Evolutionary conservation across 2,113 vertebrate genomes (phyloP).

Genomic region (Macrotis lagotis): DNA sequence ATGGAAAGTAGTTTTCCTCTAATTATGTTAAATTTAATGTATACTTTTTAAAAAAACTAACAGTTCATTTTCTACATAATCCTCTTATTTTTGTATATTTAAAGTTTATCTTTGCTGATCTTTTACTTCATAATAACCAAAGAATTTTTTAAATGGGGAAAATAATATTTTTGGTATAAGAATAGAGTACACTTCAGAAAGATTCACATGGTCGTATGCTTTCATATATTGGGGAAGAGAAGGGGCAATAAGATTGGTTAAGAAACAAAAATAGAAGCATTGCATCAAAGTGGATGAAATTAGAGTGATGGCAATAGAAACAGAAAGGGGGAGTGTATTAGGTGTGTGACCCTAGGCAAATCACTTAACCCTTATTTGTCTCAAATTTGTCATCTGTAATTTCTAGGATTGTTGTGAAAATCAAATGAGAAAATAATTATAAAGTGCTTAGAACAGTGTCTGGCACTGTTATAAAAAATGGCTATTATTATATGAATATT

Average conservation of each 20-base stretch:
- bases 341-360: background rate
- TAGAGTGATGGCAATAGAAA: background rate
- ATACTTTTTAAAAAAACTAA: background rate
- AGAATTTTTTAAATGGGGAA: background rate
- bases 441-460: background rate
- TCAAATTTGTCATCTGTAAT: background rate
- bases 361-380: background rate
- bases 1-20: background rate
- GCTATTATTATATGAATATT: background rate
- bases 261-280: background rate
- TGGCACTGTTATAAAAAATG: background rate
- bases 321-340: background rate
- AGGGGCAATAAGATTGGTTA: background rate
- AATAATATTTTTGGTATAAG: background rate
- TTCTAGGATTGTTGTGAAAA: background rate
- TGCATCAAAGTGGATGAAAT: background rate
- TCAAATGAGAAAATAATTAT: background rate
- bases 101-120: background rate
- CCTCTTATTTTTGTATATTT: background rate
- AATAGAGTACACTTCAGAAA: background rate
- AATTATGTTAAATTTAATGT: background rate
- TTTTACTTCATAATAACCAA: background rate
- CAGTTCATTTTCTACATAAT: background rate
- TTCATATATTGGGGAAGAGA: background rate
- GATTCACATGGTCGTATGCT: background rate